These are phyloP conservation scores for Craterocephalus amniculus DNA, from an alignment of 2,797 vertebrate species.

Conservation along the genomic window DNA sequence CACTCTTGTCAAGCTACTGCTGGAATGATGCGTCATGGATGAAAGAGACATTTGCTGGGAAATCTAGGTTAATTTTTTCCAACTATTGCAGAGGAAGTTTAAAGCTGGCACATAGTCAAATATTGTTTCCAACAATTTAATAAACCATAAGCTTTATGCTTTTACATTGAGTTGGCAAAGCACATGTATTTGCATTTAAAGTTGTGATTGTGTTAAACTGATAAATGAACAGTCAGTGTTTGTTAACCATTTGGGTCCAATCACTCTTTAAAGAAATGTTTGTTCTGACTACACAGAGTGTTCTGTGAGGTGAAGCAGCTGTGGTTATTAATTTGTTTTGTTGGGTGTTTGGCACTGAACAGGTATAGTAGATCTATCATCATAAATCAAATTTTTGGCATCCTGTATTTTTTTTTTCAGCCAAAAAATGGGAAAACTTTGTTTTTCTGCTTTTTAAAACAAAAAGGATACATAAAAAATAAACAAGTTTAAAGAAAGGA, in stretches of 20 bases:
- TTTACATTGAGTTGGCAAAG: not conserved
- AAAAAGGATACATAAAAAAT: not conserved
- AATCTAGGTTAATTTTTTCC: conserved; percentile 29
- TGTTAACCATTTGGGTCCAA: not conserved
- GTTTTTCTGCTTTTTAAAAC: not conserved
- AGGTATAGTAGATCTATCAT: not conserved
- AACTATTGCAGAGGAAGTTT: not conserved
- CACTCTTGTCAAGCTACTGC: conserved; percentile 33
- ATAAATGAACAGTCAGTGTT: not conserved
- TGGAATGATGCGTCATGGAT: conserved; percentile 17
- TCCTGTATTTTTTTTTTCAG: not conserved
- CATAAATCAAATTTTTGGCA: not conserved
- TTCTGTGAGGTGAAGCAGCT: not conserved
- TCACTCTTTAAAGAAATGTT: conserved; percentile 1
- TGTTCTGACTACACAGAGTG: not conserved
- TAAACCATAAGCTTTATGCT: not conserved
- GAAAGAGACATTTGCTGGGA: conserved; percentile 4
- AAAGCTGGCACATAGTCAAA: not conserved
- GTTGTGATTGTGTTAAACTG: not conserved
- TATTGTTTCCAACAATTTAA: not conserved
- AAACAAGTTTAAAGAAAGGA: not conserved
- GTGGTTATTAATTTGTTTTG: not conserved
- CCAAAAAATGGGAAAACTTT: too few species aligned
- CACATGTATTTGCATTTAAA: not conserved
- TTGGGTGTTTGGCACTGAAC: not conserved